Conservation (phyloP, 2,888 invertebrate genomes). For the Andrena haemorrhoa region DNA sequence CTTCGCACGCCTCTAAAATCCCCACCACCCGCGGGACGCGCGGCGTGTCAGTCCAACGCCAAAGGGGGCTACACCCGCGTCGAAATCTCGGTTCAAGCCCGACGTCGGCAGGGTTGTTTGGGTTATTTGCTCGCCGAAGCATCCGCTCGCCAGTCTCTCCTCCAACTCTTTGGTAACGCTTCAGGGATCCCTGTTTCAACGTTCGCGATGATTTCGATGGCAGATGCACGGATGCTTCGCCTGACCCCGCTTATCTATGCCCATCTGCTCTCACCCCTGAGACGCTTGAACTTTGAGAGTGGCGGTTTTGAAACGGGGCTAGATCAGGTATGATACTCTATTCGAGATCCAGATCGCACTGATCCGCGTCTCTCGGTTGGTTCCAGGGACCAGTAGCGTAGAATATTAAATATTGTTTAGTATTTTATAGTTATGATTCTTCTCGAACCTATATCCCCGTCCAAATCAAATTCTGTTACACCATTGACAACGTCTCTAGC, state of each 20-base stretch:
- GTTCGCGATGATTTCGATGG: conserved; percentile 4
- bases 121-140: conserved; percentile 1
- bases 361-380: too few species aligned
- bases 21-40: conserved; percentile 42
- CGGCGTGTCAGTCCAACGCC: conserved; percentile 32
- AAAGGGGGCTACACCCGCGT: conserved; percentile 42
- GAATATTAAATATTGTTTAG: too few species aligned
- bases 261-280: conserved; percentile 1
- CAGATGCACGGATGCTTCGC: background rate
- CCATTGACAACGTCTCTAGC: background rate
- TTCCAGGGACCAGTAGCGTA: too few species aligned
- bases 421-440: too few species aligned
- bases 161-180: background rate
- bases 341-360: too few species aligned
- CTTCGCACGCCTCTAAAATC: conserved; percentile 54
- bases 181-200: conserved; percentile 5
- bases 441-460: too few species aligned
- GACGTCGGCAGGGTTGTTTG: conserved; percentile 32
- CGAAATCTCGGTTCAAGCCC: conserved; percentile 41
- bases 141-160: conserved; percentile 15
- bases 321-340: background rate
- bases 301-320: background rate
- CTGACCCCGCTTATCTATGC: conserved; percentile 1
- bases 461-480: too few species aligned
- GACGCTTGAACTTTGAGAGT: background rate